phyloP scores from a whole-genome alignment of 2,888 invertebrate species.

The Diarsia rubi region DNA sequence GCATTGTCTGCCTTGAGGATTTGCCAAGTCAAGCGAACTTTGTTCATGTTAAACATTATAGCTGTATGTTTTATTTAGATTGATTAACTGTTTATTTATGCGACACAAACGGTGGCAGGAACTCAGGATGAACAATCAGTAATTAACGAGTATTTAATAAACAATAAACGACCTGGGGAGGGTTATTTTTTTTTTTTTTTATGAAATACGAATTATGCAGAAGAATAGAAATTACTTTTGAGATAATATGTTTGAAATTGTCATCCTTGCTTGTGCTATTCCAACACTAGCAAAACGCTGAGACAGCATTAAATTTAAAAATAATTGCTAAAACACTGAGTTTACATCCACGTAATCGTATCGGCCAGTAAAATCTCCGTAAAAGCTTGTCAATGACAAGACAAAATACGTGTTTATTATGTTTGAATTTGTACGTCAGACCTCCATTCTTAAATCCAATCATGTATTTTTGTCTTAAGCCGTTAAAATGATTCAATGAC shows the following conservation, averaged over 20 bases:
- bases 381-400: slow-evolving; percentile 35
- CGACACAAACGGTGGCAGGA: neutral
- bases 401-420: slow-evolving; percentile 4
- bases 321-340: slow-evolving; percentile 56
- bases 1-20: slow-evolving; percentile 50
- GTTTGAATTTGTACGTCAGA: neutral
- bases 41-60: slow-evolving; percentile 34
- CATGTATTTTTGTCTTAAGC: neutral
- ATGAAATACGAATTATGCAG: neutral
- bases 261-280: neutral
- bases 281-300: slow-evolving; percentile 36
- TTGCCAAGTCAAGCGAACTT: slow-evolving; percentile 36
- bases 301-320: slow-evolving; percentile 70
- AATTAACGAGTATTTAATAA: slow-evolving; percentile 11
- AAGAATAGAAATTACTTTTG: neutral
- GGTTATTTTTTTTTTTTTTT: neutral
- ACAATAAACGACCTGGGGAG: neutral
- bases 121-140: slow-evolving; percentile 20
- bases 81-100: slow-evolving; percentile 21
- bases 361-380: neutral
- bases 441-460: neutral
- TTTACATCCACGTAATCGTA: slow-evolving; percentile 13
- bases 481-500: neutral
- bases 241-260: neutral
- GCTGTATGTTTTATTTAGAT: slow-evolving; percentile 25